Percentiles rank a stretch among this genome's conserved stretches.
Evolutionary conservation across 2,797 vertebrate species (phyloP).

Genomic region (Mormyrops boulengeri): DNA sequence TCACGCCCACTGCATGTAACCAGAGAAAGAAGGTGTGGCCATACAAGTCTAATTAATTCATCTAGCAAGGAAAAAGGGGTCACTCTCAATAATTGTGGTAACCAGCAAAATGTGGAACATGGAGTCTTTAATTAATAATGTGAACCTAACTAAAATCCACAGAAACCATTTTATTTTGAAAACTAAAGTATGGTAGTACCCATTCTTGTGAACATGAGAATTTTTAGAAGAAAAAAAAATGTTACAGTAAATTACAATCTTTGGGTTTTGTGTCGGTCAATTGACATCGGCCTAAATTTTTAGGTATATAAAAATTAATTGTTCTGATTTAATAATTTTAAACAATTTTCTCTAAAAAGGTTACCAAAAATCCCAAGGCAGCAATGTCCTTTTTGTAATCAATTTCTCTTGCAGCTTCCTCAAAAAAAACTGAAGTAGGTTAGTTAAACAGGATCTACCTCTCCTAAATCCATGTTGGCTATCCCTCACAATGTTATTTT

Average conservation of each 20-base stretch:
- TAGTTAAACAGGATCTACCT: no score
- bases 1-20: no score
- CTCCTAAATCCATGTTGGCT: no score
- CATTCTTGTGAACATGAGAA: neutral
- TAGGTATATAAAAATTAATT: neutral
- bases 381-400: neutral
- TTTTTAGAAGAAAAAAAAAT: neutral
- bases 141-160: neutral
- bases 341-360: neutral
- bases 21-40: no score
- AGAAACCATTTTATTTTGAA: neutral
- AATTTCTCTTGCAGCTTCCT: no score
- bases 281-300: neutral
- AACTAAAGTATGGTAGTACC: neutral
- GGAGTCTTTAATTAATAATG: no score
- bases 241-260: neutral
- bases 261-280: neutral
- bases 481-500: no score
- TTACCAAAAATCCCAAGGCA: neutral
- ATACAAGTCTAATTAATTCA: no score
- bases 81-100: no score
- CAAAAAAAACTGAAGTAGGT: no score
- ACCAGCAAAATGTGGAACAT: no score
- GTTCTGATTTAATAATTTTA: neutral
- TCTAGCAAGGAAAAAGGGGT: no score